Conservation (phyloP, 2,113 vertebrate species). For the Micronycteris hirsuta region DNA sequence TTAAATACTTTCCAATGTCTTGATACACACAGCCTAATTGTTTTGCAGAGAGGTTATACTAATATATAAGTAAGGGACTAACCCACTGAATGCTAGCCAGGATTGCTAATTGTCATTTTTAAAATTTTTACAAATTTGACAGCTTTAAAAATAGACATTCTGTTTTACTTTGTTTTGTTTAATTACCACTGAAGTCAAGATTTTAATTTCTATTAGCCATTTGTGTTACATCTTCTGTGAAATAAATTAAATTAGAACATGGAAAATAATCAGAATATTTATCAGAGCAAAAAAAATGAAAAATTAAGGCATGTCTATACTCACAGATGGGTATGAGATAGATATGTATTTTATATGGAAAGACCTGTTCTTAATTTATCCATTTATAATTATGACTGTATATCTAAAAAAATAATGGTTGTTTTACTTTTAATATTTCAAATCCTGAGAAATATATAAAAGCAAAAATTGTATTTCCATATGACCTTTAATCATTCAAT, state of each 20-base stretch:
- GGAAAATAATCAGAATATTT: not conserved
- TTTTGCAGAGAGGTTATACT: not conserved
- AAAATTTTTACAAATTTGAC: not conserved
- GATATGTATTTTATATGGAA: not conserved
- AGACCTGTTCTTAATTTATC: not conserved
- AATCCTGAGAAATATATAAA: not conserved
- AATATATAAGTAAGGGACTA: not conserved
- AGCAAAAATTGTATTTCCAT: not conserved
- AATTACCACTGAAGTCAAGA: not conserved
- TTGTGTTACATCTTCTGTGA: not conserved
- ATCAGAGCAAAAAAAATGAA: not conserved
- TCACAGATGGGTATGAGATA: not conserved
- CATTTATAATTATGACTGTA: not conserved
- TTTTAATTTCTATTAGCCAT: not conserved
- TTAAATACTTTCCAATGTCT: not conserved
- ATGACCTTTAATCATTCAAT: not conserved
- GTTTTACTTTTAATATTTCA: not conserved
- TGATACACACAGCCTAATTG: not conserved
- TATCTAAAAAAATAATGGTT: not conserved
- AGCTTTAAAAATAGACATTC: not conserved
- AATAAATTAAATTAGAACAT: not conserved
- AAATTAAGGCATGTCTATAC: not conserved
- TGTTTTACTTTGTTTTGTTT: not conserved
- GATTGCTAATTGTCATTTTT: not conserved
- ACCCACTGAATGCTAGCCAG: not conserved